Evolutionary conservation across 2,113 vertebrate genomes (phyloP).

Genomic region (Amphiprion ocellaris): DNA sequence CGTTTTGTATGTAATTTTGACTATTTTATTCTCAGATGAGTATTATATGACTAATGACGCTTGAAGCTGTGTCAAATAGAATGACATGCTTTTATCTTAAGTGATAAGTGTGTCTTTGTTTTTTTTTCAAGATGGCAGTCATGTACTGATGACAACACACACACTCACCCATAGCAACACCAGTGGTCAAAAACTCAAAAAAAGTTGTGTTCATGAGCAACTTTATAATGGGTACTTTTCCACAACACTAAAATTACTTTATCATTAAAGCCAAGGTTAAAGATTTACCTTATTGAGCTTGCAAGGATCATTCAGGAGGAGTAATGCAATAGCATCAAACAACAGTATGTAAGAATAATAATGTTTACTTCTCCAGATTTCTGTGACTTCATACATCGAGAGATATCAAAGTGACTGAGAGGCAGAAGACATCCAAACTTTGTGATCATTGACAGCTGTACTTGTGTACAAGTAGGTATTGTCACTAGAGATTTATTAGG

Average conservation of each 20-base stretch:
- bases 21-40: not conserved
- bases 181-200: not conserved
- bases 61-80: not conserved
- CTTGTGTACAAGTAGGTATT: not conserved
- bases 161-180: not conserved
- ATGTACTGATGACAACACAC: not conserved
- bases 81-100: not conserved
- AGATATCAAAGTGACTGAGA: not conserved
- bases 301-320: conserved; percentile 47
- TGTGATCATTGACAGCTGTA: not conserved
- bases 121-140: not conserved
- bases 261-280: conserved; percentile 67
- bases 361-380: not conserved
- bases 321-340: conserved; percentile 36
- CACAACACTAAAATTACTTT: not conserved
- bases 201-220: not conserved
- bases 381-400: not conserved
- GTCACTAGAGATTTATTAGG: not conserved
- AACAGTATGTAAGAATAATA: not conserved
- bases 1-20: not conserved
- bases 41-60: not conserved
- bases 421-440: not conserved
- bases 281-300: conserved; percentile 70
- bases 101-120: not conserved
- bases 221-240: not conserved